Evolutionary conservation across 2,888 invertebrate species (phyloP).

Genomic region (Spisula solida): DNA sequence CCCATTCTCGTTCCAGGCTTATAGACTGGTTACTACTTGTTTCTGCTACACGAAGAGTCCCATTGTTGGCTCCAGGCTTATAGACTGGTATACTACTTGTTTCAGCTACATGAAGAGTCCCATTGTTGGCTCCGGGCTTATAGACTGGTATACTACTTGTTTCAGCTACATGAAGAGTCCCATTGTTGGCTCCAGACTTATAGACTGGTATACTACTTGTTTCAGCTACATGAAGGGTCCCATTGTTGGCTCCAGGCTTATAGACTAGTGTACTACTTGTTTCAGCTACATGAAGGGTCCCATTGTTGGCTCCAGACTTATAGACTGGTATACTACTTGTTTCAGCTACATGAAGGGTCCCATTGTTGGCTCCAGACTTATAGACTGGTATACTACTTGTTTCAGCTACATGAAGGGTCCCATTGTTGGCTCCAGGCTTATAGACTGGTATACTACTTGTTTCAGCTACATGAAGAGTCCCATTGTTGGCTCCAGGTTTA

Average conservation of each 20-base stretch:
- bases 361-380: not conserved
- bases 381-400: not conserved
- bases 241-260: not conserved
- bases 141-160: not conserved
- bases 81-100: not conserved
- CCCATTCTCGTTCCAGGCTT: not conserved
- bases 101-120: not conserved
- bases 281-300: not conserved
- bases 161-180: not conserved
- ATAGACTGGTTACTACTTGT: not conserved
- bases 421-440: not conserved
- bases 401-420: not conserved
- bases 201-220: not conserved
- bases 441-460: not conserved
- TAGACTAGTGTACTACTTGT: not conserved
- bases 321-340: not conserved
- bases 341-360: not conserved
- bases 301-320: not conserved
- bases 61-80: not conserved
- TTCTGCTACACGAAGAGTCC: not conserved
- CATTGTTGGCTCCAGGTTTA: not conserved
- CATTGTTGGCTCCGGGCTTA: not conserved
- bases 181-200: not conserved
- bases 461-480: not conserved
- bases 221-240: not conserved